A percentile compares a stretch with the other conserved stretches of the same genome.
Conservation (phyloP, 1,140 invertebrate genomes). For the Drosophila paulistorum region DNA sequence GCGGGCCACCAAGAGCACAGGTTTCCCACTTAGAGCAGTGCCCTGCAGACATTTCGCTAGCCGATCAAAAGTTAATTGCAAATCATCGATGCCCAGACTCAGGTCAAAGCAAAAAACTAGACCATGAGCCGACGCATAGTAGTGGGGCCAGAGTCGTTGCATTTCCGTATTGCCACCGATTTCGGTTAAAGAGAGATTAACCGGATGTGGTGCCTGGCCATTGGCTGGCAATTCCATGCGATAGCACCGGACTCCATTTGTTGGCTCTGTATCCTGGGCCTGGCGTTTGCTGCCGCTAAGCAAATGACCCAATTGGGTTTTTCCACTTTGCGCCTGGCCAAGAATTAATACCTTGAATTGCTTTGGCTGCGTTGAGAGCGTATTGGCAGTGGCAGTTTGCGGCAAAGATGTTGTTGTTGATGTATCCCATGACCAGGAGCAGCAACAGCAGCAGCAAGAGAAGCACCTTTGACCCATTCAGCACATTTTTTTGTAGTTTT, state of each 20-base stretch:
- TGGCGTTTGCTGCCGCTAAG: slow-evolving; percentile 32
- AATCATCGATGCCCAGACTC: slow-evolving; percentile 20
- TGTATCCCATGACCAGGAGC: slow-evolving; percentile 23
- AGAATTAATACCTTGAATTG: slow-evolving; percentile 69
- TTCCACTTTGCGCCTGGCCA: slow-evolving; percentile 63
- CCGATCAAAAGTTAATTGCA: slow-evolving; percentile 46
- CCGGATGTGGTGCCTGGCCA: not conserved
- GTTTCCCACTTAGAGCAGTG: slow-evolving; percentile 57
- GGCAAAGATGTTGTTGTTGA: not conserved
- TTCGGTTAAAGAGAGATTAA: slow-evolving; percentile 56
- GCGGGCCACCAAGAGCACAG: slow-evolving; percentile 62
- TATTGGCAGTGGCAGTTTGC: not conserved
- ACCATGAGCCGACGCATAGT: slow-evolving; percentile 61
- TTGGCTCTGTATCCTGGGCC: slow-evolving; percentile 43
- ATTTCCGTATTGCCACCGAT: slow-evolving; percentile 72
- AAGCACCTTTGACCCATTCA: slow-evolving; percentile 60
- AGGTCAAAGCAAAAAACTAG: slow-evolving; percentile 74
- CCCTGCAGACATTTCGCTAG: slow-evolving; percentile 45
- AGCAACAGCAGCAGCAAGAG: slow-evolving; percentile 37
- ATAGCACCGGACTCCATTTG: slow-evolving; percentile 71
- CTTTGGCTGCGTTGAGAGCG: slow-evolving; percentile 1
- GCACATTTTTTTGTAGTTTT: slow-evolving; percentile 20
- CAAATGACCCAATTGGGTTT: slow-evolving; percentile 66
- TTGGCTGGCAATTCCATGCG: not conserved
- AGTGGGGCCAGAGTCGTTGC: slow-evolving; percentile 76